phyloP scores from a whole-genome alignment of 1,140 invertebrate genomes.

The Coelopa frigida region DNA sequence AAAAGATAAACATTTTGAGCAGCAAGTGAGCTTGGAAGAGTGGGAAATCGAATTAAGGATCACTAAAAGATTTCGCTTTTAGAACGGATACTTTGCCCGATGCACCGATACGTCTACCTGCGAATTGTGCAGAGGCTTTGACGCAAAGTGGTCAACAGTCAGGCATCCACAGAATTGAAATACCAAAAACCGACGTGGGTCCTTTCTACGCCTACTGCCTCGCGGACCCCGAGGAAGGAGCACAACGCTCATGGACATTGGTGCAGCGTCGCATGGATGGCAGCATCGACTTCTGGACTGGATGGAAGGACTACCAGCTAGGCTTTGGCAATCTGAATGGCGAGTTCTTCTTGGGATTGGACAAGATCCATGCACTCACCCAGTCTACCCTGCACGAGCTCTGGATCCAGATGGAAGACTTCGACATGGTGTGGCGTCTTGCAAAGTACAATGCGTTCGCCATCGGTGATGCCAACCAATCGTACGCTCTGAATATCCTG shows the following conservation, averaged over 20 bases:
- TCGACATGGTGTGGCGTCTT: slow-evolving; percentile 19
- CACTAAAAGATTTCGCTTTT: no score
- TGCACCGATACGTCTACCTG: no score
- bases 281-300: slow-evolving; percentile 24
- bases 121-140: no score
- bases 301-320: slow-evolving; percentile 28
- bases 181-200: no score
- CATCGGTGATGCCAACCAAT: slow-evolving; percentile 26
- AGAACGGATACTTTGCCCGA: no score
- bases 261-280: slow-evolving; percentile 23
- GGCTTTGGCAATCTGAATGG: slow-evolving; percentile 20
- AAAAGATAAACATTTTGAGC: no score
- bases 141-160: no score
- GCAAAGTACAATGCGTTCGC: slow-evolving; percentile 28
- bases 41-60: no score
- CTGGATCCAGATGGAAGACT: slow-evolving; percentile 23
- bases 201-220: slow-evolving; percentile 54
- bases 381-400: slow-evolving; percentile 43
- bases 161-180: no score
- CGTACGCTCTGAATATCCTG: slow-evolving; percentile 25
- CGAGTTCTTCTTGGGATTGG: slow-evolving; percentile 31
- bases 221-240: slow-evolving; percentile 45
- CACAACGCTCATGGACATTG: slow-evolving; percentile 31
- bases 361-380: slow-evolving; percentile 25
- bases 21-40: no score